Conservation (phyloP, 2,797 vertebrate genomes). For the Chelidonichthys spinosus region DNA sequence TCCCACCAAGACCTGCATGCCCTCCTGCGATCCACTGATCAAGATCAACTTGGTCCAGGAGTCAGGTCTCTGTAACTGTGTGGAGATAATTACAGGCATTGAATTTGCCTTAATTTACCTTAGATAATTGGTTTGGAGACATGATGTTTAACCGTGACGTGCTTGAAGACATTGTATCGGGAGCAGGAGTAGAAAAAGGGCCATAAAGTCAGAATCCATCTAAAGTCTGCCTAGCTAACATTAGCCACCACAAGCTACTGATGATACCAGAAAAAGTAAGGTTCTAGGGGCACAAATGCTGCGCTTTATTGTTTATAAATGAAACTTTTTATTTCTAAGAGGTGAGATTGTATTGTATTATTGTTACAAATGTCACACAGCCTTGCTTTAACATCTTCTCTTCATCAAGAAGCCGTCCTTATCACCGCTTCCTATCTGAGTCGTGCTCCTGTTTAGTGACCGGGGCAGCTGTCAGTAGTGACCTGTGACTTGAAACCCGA, state of each 20-base stretch:
- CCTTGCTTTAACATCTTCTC: neutral
- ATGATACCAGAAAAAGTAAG: neutral
- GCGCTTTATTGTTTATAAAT: neutral
- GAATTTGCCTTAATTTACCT: neutral
- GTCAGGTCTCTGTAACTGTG: too few species aligned
- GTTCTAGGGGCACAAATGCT: neutral
- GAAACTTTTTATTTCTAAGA: neutral
- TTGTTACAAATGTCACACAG: neutral
- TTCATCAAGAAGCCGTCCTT: conserved; percentile 1
- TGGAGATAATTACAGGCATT: neutral
- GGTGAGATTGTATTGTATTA: neutral
- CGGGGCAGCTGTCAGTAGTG: conserved; percentile 58
- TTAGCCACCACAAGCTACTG: neutral
- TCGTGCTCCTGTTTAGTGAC: conserved; percentile 47
- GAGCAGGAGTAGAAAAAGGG: neutral
- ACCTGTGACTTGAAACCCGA: conserved; percentile 76
- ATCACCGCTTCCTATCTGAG: conserved; percentile 28
- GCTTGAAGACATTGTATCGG: neutral
- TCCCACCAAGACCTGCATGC: too few species aligned
- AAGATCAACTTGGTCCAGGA: too few species aligned
- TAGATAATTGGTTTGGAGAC: neutral
- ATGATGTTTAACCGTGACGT: neutral
- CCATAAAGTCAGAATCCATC: neutral
- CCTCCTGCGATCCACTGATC: too few species aligned
- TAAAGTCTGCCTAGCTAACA: too few species aligned